phyloP scores from a whole-genome alignment of 1,140 invertebrate species.

The Probaryconus sp. region DNA sequence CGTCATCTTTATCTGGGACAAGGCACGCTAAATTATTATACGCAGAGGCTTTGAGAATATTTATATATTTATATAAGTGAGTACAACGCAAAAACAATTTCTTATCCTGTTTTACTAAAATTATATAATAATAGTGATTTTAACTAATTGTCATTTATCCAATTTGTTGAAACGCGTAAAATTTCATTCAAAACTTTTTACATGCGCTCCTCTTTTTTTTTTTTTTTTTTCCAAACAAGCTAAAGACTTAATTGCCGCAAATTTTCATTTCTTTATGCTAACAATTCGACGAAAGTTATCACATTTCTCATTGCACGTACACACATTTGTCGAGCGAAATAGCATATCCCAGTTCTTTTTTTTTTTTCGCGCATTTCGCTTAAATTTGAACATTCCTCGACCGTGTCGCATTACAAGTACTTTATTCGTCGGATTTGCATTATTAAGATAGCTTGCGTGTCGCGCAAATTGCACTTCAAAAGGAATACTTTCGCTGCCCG shows the following conservation, averaged over 20 bases:
- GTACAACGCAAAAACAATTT: too few species aligned
- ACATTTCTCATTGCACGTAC: background rate
- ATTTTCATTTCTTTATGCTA: too few species aligned
- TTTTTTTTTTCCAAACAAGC: too few species aligned
- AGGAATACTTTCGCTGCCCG: constrained; percentile 12
- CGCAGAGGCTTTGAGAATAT: constrained; percentile 45
- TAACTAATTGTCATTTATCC: too few species aligned
- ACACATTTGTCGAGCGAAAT: background rate
- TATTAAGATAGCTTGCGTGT: constrained; percentile 43
- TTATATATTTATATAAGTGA: too few species aligned
- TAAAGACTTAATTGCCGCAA: too few species aligned
- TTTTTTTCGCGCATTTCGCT: constrained; percentile 3
- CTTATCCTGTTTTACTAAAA: too few species aligned
- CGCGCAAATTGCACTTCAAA: constrained; percentile 42
- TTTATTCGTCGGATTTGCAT: constrained; percentile 43
- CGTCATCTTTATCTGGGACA: constrained; percentile 58
- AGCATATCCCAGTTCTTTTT: background rate
- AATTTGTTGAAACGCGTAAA: background rate
- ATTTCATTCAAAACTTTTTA: too few species aligned
- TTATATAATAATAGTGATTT: too few species aligned
- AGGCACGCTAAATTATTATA: constrained; percentile 50
- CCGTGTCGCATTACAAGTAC: constrained; percentile 32
- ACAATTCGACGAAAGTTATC: constrained; percentile 1
- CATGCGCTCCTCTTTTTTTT: too few species aligned
- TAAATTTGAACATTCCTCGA: constrained; percentile 33